phyloP scores from a whole-genome alignment of 2,113 vertebrate species.

The Ciconia maguari region DNA sequence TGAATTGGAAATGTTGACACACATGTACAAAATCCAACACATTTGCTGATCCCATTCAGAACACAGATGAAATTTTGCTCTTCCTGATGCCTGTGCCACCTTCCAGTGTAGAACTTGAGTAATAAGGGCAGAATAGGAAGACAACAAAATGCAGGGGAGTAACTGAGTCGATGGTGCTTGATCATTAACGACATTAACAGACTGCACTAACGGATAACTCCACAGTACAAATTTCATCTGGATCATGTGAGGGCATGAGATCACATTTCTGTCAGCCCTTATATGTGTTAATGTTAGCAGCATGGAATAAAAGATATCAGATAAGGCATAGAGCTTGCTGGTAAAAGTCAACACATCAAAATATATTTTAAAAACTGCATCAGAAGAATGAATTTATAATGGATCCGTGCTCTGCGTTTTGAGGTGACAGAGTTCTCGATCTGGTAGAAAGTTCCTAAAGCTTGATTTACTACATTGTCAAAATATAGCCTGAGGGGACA shows the following conservation, averaged over 20 bases:
- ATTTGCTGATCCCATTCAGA: not conserved
- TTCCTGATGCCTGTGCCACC: not conserved
- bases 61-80: not conserved
- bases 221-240: not conserved
- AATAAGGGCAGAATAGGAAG: not conserved
- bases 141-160: not conserved
- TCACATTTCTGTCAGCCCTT: not conserved
- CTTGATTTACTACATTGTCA: slow-evolving; percentile 53
- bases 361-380: slow-evolving; percentile 2
- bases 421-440: slow-evolving; percentile 60
- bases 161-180: not conserved
- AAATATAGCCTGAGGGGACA: slow-evolving; percentile 57
- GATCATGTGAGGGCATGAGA: not conserved
- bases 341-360: slow-evolving; percentile 33
- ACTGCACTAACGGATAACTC: not conserved
- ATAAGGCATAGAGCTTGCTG: slow-evolving; percentile 6
- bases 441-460: slow-evolving; percentile 53
- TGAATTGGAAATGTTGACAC: not conserved
- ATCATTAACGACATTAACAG: not conserved
- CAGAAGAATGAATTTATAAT: slow-evolving; percentile 43
- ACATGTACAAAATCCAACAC: not conserved
- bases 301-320: not conserved
- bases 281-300: not conserved
- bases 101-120: not conserved
- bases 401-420: slow-evolving; percentile 5